phyloP scores from a whole-genome alignment of 92 coral and sea anemone genomes.

The Zoanthus sociatus region DNA sequence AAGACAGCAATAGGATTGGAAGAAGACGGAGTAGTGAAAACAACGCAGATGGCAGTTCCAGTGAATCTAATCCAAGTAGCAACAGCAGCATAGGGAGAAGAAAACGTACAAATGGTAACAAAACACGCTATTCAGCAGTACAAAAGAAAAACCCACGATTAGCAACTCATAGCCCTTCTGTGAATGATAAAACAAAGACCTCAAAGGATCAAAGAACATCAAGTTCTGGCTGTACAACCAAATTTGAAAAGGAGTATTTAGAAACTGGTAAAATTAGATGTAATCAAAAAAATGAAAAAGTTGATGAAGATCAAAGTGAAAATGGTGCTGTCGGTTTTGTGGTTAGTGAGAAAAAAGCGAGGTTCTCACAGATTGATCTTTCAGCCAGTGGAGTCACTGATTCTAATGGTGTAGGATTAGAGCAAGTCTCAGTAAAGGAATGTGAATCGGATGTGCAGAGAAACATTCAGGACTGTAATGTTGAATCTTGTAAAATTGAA shows the following conservation, averaged over 20 bases:
- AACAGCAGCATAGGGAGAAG: slow-evolving; percentile 11
- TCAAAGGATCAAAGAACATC: neutral
- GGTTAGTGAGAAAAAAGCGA: neutral
- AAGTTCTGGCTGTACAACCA: neutral
- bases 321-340: too few relatives aligned
- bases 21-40: neutral
- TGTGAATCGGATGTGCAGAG: neutral
- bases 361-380: neutral
- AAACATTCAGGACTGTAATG: neutral
- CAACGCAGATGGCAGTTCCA: neutral
- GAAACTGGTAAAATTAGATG: neutral
- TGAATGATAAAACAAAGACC: neutral
- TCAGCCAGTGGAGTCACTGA: neutral
- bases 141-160: neutral
- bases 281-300: neutral
- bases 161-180: neutral
- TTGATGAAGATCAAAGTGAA: neutral
- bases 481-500: neutral
- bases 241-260: too few relatives aligned
- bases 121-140: neutral
- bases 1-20: neutral
- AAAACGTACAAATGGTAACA: neutral
- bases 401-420: slow-evolving; percentile 3
- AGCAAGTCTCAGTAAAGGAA: neutral
- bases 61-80: neutral